A percentile compares a stretch with the other conserved stretches of the same genome.
Conservation (phyloP, 1,140 invertebrate species). For the Scylla paramamosain region DNA sequence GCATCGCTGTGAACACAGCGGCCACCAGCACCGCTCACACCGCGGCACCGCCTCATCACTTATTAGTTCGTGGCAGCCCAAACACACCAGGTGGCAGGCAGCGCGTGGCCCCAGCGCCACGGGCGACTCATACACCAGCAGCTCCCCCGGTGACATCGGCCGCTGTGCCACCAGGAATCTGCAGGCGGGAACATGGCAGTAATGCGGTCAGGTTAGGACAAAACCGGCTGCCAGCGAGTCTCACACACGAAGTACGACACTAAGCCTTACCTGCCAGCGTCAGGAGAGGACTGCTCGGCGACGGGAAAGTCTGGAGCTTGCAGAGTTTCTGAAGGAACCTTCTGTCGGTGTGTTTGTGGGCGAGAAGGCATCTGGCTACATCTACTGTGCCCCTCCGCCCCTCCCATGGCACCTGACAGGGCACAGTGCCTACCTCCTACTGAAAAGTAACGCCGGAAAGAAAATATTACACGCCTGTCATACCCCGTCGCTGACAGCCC, state of each 20-base stretch:
- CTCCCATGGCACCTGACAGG: not conserved
- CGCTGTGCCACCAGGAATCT: conserved; percentile 68
- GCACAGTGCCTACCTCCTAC: not conserved
- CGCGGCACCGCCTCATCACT: conserved; percentile 42
- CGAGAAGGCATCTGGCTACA: not conserved
- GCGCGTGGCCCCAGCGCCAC: conserved; percentile 69
- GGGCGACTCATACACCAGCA: conserved; percentile 64
- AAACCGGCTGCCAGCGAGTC: not conserved
- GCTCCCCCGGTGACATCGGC: conserved; percentile 45
- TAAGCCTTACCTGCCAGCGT: conserved; percentile 31
- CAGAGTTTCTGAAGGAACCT: not conserved
- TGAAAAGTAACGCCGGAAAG: not conserved
- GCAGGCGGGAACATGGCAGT: conserved; percentile 9
- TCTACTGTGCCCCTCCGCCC: not conserved
- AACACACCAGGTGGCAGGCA: conserved; percentile 61
- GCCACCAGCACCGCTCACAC: conserved; percentile 73
- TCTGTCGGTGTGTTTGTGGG: not conserved
- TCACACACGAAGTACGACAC: not conserved
- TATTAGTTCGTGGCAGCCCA: conserved; percentile 67
- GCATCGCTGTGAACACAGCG: conserved; percentile 67
- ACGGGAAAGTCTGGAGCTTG: not conserved
- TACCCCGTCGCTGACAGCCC: not conserved
- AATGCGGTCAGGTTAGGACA: not conserved
- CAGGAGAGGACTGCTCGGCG: not conserved
- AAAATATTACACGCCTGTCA: not conserved